phyloP scores from a whole-genome alignment of 2,888 invertebrate species.

The Eupeodes latifasciatus region DNA sequence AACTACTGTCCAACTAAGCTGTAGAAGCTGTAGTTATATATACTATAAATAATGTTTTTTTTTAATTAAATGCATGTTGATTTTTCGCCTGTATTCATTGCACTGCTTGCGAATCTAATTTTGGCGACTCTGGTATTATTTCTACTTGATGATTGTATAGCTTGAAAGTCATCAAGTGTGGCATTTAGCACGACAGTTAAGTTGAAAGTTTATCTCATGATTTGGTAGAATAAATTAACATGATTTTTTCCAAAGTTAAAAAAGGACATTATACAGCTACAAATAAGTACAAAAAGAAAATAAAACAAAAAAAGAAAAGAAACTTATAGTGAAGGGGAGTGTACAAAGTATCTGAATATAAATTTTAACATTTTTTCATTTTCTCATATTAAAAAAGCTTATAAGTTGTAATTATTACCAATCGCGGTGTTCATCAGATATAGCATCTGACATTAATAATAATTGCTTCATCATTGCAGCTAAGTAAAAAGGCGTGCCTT shows the following conservation, averaged over 20 bases:
- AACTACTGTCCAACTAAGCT: no score
- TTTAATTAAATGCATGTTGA: not conserved
- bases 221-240: slow-evolving; percentile 38
- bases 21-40: no score
- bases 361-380: slow-evolving; percentile 54
- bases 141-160: slow-evolving; percentile 6
- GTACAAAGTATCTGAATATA: not conserved
- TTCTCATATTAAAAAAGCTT: slow-evolving; percentile 1
- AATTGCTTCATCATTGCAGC: slow-evolving; percentile 72
- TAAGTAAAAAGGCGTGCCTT: slow-evolving; percentile 71
- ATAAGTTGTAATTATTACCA: slow-evolving; percentile 27
- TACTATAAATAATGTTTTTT: no score
- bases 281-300: not conserved
- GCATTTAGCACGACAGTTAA: slow-evolving; percentile 66
- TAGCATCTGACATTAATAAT: slow-evolving; percentile 70
- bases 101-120: not conserved
- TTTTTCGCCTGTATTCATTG: not conserved
- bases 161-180: slow-evolving; percentile 67
- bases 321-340: slow-evolving; percentile 23
- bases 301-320: slow-evolving; percentile 3
- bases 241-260: slow-evolving; percentile 22
- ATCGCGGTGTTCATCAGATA: slow-evolving; percentile 55
- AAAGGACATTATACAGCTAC: slow-evolving; percentile 28
- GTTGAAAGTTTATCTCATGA: slow-evolving; percentile 37
- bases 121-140: not conserved